Evolutionary conservation across 2,888 invertebrate species (phyloP), one percentile per base, ranked within the genome.

Genomic region (Timandra comae): DNA sequence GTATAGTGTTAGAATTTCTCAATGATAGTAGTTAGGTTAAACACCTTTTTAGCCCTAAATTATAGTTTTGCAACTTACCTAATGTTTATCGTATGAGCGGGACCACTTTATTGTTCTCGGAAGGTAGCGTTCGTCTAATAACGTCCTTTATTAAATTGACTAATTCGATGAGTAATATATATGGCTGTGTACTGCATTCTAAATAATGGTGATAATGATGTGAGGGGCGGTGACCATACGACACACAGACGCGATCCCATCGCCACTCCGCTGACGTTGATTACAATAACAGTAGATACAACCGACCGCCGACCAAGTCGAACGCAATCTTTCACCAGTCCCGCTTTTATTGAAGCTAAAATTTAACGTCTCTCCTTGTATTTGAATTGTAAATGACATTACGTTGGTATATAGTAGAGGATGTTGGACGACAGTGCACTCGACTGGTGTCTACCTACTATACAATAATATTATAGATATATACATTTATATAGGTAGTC

Each of bases 11-110:
- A 52, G 54, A 39, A 52, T 54, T 63, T 53, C 59, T 57, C 57
- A 59, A 54, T 59, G 52, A 54, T 56, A 55, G 51, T 61, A 64
- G 61, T 56, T 69, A 69, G 59, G 64, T 61, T 56, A 55, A 51
- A 43, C 55, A 57, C 45, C 46, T 41, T 51, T 42, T 53, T 39
- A 45, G 41, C 46, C 54, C 55, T 52, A 42, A n/a, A n/a, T n/a
- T 43, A 52, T 54, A 43, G 38, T 53, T 56, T 55, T 52, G 49
- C 55, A 49, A 59, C 52, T n/a, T n/a, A n/a, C 54, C 33, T 29
- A 40, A 25, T 56, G 24, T 35, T 33, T 27, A 52, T 34, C 46
- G 52, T 16, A 16, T 16, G 16, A 56, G 63, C 58, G 60, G 55
- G 64, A 52, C 47, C 29, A 49, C 43, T 49, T 39, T 40, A 25